Evolutionary conservation across 2,888 invertebrate genomes (phyloP), one percentile per base, ranked within the genome.

Genomic region (Malachius bipustulatus): DNA sequence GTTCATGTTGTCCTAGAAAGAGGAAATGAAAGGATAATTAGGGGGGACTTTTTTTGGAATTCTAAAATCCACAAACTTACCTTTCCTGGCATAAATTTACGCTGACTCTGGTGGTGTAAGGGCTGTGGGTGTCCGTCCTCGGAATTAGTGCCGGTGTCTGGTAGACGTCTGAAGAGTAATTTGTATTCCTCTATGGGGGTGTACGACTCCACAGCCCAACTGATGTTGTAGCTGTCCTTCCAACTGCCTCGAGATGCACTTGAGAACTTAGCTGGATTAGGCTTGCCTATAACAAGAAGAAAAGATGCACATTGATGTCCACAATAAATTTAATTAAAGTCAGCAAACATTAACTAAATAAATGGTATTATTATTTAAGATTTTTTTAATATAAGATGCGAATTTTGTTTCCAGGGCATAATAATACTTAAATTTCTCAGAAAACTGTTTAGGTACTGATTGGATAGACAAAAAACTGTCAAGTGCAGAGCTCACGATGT

Each of bases 161-260:
- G 72, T 47, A 74, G 63, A 57, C 71, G 70, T 50, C 77, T 64
- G 61, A 72, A 77, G 47, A 70, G 68, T 46, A 78, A 59, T 59
- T 75, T 72, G 59, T 75, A 77, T 56, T 77, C 76, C 50, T 75
- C 73, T 39, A 78, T 71, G 35, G 76, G 74, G 45, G 74, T 71
- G 53, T 73, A 69, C 35, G 76, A 76, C 54, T 76, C 73, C 16
- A 76, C 75, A 29, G 70, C 66, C 76, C 77, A 78, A 32, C 74
- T 74, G 46, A 77, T 73, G 55, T 77, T 77, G 59, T 75, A 77
- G 52, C 71, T 73, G 48, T 67, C 68, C 40, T 63, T 57, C 56
- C 62, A 74, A 47, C 69, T 67, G 43, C 77, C 74, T 47, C 70
- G 64, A 38, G 72, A 69, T 42, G 72, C 70, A 48, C 75, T 76